Evolutionary conservation across 2,888 invertebrate species (phyloP), one percentile per base, ranked within the genome.

Genomic region (Blastobasis adustella): DNA sequence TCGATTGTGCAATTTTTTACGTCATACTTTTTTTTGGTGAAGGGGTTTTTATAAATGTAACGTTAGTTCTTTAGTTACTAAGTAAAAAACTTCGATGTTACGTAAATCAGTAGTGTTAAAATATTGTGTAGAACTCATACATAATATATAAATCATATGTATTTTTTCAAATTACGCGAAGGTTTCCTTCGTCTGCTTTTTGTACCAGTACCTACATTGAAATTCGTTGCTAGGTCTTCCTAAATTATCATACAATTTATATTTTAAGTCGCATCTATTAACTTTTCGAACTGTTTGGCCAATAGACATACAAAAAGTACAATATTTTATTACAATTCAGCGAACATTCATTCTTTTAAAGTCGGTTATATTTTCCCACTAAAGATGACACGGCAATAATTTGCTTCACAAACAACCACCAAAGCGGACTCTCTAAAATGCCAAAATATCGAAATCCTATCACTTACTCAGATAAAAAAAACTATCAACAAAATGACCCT

Each of bases 371-470:
- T n/a, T 64, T 73, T 76, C 76, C 60, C 75, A 76, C 66, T 53
- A 48, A 57, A 59, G 50, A 58, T 65, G 63, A 65, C 61, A 64
- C 6, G 3, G 55, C 61, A 69, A 76, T 77, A 77, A 75, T 73
- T 76, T 58, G 10, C 54, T 54, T 50, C 56, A 47, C 63, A 63
- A 70, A 68, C 66, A 69, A 58, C 59, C 46, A 54, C 47, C 50
- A 52, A 61, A 61, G 67, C 58, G 72, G 67, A 68, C 53, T 58
- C 64, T 68, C 47, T 56, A 71, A 73, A 71, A 72, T 54, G 58
- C 58, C 66, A 71, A 72, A 74, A 74, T 67, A 75, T 59, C 55
- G 59, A 66, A 72, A 70, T 76, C 75, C 75, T 73, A 69, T 73
- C 68, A 69, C 63, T 73, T 67, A 69, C 71, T 56, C 58, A 60